phyloP scores from a whole-genome alignment of 2,113 vertebrate species.

The Carassius gibelio region DNA sequence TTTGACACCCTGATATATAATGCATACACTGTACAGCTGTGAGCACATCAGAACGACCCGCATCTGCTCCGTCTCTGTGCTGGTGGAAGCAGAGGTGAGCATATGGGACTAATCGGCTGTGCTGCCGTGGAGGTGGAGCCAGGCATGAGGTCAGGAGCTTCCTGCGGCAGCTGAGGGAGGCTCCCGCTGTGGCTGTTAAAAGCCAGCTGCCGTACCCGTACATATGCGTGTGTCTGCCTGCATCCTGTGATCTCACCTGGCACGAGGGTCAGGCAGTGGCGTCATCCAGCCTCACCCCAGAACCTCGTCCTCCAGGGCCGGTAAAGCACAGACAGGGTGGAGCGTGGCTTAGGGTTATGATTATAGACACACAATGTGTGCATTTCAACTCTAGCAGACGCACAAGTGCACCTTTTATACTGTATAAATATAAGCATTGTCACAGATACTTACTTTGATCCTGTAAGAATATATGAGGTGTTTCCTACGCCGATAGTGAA shows the following conservation, averaged over 20 bases:
- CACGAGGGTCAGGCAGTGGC: constrained; percentile 53
- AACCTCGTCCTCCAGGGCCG: constrained; percentile 51
- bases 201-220: constrained; percentile 64
- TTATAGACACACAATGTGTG: constrained; percentile 10
- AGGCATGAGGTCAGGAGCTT: constrained; percentile 46
- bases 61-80: not conserved
- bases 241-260: constrained; percentile 77
- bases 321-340: constrained; percentile 43
- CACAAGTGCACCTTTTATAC: not conserved
- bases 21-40: not conserved
- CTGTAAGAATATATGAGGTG: not conserved
- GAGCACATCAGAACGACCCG: not conserved
- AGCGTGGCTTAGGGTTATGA: constrained; percentile 18
- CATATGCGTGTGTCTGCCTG: constrained; percentile 41
- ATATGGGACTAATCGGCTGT: constrained; percentile 41
- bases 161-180: constrained; percentile 47
- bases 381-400: not conserved
- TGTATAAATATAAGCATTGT: not conserved
- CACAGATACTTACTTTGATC: not conserved
- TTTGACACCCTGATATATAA: not conserved
- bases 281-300: constrained; percentile 57
- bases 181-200: constrained; percentile 61
- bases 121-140: constrained; percentile 42
- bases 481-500: not conserved
- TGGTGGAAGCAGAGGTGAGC: constrained; percentile 29